A percentile compares a stretch with the other conserved stretches of the same genome.
These are phyloP conservation scores for Saccopteryx leptura DNA, from an alignment of 2,113 vertebrate species.

Conservation along the genomic window DNA sequence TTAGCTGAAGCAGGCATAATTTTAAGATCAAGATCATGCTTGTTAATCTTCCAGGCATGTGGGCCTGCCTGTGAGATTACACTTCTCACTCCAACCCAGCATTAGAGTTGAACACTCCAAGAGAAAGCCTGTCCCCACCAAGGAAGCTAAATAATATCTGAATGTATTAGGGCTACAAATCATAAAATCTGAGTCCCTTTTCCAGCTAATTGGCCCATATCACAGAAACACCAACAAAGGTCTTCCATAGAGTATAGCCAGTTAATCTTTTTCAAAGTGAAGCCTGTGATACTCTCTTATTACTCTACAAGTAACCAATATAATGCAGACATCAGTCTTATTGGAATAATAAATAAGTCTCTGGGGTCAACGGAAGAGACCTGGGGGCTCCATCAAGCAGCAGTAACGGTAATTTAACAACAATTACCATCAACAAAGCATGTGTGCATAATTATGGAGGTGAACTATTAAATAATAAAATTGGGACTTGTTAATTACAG, in stretches of 20 bases:
- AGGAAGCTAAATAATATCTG: neutral
- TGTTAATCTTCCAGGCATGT: neutral
- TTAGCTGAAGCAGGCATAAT: neutral
- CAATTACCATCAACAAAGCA: neutral
- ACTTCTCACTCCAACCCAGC: neutral
- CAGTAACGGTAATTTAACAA: constrained; percentile 5
- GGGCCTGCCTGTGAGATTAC: neutral
- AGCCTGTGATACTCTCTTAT: constrained; percentile 54
- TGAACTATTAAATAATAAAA: constrained; percentile 16
- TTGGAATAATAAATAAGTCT: constrained; percentile 26
- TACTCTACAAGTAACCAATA: constrained; percentile 35
- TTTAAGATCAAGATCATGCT: neutral
- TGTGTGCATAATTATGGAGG: neutral
- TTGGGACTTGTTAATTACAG: constrained; percentile 37
- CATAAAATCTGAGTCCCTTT: constrained; percentile 44
- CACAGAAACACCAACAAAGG: constrained; percentile 59
- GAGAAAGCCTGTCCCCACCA: neutral
- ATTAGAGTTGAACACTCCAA: neutral
- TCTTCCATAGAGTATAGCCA: constrained; percentile 42
- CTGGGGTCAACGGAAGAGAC: constrained; percentile 33
- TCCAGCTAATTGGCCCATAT: constrained; percentile 10
- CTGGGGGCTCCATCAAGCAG: neutral
- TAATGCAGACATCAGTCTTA: constrained; percentile 45
- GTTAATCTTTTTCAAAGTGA: constrained; percentile 58
- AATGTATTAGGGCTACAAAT: neutral